phyloP scores from a whole-genome alignment of 2,797 vertebrate species.

The Buphagus erythrorhynchus region DNA sequence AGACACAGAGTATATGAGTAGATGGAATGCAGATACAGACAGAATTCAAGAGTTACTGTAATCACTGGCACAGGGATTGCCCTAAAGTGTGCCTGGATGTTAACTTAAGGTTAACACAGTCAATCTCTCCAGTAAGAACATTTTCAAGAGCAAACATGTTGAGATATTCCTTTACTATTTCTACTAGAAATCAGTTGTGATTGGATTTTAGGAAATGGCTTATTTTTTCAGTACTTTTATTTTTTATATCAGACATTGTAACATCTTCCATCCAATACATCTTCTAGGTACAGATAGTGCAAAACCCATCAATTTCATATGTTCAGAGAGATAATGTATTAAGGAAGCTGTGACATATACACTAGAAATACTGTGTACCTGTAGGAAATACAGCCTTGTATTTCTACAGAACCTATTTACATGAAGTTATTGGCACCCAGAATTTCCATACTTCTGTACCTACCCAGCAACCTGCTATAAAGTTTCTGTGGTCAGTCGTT shows the following conservation, averaged over 20 bases:
- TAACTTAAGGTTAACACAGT: not conserved
- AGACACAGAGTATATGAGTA: not conserved
- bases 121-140: not conserved
- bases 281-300: not conserved
- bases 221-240: not conserved
- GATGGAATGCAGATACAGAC: not conserved
- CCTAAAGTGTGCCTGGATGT: not conserved
- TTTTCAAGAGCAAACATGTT: not conserved
- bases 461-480: slow-evolving; percentile 26
- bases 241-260: not conserved
- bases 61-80: not conserved
- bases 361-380: not conserved
- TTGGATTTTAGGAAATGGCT: not conserved
- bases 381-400: slow-evolving; percentile 26
- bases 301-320: not conserved
- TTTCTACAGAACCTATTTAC: slow-evolving; percentile 38
- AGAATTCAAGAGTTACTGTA: not conserved
- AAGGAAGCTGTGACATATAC: not conserved
- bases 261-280: not conserved
- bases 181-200: not conserved
- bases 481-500: slow-evolving; percentile 34
- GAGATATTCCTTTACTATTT: not conserved
- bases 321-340: slow-evolving; percentile 31
- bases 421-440: slow-evolving; percentile 14
- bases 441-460: slow-evolving; percentile 53